Evolutionary conservation across 2,888 invertebrate species (phyloP).

Genomic region (Diachrysia chrysitis): DNA sequence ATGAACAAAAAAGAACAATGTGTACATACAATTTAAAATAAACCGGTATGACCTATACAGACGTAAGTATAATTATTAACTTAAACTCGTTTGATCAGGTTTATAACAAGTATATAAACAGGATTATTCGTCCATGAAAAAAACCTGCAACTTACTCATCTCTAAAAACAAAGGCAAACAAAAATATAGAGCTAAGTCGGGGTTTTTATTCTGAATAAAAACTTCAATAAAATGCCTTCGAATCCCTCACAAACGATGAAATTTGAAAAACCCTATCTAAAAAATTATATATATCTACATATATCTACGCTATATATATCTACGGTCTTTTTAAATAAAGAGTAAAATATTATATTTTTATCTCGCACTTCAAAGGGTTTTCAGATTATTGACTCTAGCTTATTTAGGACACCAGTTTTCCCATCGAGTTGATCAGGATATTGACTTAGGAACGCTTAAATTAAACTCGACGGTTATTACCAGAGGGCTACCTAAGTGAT

Average conservation of each 20-base stretch:
- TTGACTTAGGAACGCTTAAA: constrained; percentile 19
- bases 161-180: constrained; percentile 5
- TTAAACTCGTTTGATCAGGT: constrained; percentile 51
- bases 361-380: constrained; percentile 52
- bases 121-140: constrained; percentile 49
- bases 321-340: constrained; percentile 31
- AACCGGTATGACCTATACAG: constrained; percentile 49
- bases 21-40: constrained; percentile 30
- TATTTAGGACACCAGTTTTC: constrained; percentile 42
- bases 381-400: constrained; percentile 36
- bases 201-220: constrained; percentile 7
- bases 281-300: too few relatives aligned
- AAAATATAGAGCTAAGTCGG: too few relatives aligned
- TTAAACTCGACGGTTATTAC: constrained; percentile 9
- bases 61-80: constrained; percentile 34
- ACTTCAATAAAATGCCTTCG: constrained; percentile 9
- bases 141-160: constrained; percentile 40
- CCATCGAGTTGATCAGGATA: constrained; percentile 25
- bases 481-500: neutral
- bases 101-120: constrained; percentile 51
- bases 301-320: too few relatives aligned
- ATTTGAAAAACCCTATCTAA: neutral
- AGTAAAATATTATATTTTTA: constrained; percentile 41
- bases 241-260: constrained; percentile 3
- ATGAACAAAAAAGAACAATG: constrained; percentile 29